Evolutionary conservation across 2,797 vertebrate genomes (phyloP), one percentile per base, ranked within the genome.

Genomic region (Lagocephalus sceleratus): DNA sequence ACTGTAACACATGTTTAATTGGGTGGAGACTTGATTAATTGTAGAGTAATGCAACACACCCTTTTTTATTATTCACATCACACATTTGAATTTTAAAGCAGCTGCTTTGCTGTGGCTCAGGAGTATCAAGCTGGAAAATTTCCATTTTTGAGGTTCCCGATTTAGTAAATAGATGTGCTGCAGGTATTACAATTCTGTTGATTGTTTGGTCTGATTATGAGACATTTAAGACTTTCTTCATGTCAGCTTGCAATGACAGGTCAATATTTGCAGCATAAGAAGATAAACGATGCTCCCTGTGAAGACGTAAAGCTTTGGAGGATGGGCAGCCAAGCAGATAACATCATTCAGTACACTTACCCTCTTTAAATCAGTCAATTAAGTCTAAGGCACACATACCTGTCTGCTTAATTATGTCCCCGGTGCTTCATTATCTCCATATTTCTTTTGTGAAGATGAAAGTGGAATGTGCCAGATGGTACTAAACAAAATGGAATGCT

Each of bases 381-480:
- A 86, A 82, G 81, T 81, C 69, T 71, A 73, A 79, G 52, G 57
- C 64, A 80, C 66, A 79, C 57, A 79, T 85, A 89, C 85, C 83
- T 88, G 84, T 88, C 82, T 54, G 35, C 54, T 70, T 86, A 86
- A 86, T 84, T 79, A 74, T 57, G 66, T 89, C 87, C 84, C 87
- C 41, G 1, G 82, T 85, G 85, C 66, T 88, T 84, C 83, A 87
- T 88, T 88, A 88, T 81, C 81, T 71, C 68, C 66, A 78, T 1
- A 74, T 84, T 78, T 39, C 9, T 39, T 41, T 84, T 71, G 53
- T 59, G 51, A 50, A 75, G 76, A 73, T 75, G 78, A 78, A 73
- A 63, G 63, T 56, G 60, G 59, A 58, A 76, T 78, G 60, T 63
- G 56, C 47, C 63, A 73, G 54, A 81, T 69, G 61, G 48, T 6